Evolutionary conservation across 2,888 invertebrate species (phyloP), one percentile per base, ranked within the genome.

Genomic region (Dermolepida albohirtum): DNA sequence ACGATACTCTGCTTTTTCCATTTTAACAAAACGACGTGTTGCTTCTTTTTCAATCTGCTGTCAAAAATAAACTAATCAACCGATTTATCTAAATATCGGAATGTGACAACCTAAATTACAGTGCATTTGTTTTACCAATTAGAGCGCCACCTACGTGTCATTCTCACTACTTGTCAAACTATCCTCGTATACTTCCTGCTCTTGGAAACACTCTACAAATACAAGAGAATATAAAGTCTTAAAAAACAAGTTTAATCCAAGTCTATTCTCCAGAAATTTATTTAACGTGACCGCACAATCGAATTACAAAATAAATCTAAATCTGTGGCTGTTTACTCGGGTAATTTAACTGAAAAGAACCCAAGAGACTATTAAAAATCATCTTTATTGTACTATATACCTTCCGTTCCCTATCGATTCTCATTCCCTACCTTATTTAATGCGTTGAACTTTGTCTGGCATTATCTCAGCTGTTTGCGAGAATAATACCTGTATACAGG

Each of bases 351-450:
- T 29, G 57, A 59, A 59, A 59, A 59, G 57, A 66, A 50, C 66
- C 66, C 66, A 43, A 50, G 66, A 40, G 66, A 50, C 66, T 57
- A 57, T 66, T 66, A 66, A 44, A 66, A 59, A 66, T 66, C 57
- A 66, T 66, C 66, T 66, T 66, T 66, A 59, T 66, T 66, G 51
- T 66, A 50, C 59, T 41, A 59, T 66, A 66, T 51, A 66, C 66
- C 27, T 57, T 66, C 66, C 44, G 57, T 44, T 44, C 27, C 14
- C 57, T 44, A 59, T 59, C 57, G 44, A 59, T 59, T 27, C 14
- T 44, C 27, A 10, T 59, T 44, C 57, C 27, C 57, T 27, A 59
- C 57, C 12, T 59, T 59, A 40, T 54, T 40, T 54, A 54, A 54
- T 54, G 54, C 16, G 39, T 54, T 54, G 54, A 39, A 17, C 16